A percentile compares a stretch with the other conserved stretches of the same genome.
Conservation (phyloP, 1,140 invertebrate genomes). For the Oscheius sp. region DNA sequence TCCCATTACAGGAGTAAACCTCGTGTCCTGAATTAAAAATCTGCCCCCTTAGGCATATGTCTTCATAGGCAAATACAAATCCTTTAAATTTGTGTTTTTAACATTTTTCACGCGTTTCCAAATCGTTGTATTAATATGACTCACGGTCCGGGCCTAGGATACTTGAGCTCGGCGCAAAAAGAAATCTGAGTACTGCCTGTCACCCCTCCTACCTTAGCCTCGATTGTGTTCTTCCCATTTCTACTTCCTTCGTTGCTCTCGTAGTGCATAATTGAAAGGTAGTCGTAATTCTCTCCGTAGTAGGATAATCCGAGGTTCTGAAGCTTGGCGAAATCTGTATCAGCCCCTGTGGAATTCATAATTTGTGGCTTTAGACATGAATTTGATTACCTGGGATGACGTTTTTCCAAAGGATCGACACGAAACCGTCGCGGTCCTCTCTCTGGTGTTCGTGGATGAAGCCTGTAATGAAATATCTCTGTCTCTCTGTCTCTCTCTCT, state of each 20-base stretch:
- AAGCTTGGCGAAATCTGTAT: conserved; percentile 59
- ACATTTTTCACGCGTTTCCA: too few species aligned
- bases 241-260: conserved; percentile 51
- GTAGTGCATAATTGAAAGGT: conserved; percentile 53
- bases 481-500: too few species aligned
- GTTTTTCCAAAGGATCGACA: conserved; percentile 53
- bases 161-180: too few species aligned
- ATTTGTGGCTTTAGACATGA: too few species aligned
- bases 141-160: too few species aligned
- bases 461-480: conserved; percentile 22
- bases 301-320: conserved; percentile 53
- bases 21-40: conserved; percentile 3
- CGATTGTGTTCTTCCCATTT: conserved; percentile 59
- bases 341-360: too few species aligned
- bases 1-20: conserved; percentile 55
- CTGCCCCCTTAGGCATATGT: too few species aligned
- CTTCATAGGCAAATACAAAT: too few species aligned
- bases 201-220: conserved; percentile 43
- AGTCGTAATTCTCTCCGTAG: conserved; percentile 59
- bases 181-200: neutral
- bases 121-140: too few species aligned
- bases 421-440: conserved; percentile 57
- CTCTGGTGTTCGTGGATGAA: conserved; percentile 61
- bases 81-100: too few species aligned
- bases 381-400: conserved; percentile 57